Conservation (phyloP, 2,888 invertebrate genomes). For the Drymonia ruficornis region DNA sequence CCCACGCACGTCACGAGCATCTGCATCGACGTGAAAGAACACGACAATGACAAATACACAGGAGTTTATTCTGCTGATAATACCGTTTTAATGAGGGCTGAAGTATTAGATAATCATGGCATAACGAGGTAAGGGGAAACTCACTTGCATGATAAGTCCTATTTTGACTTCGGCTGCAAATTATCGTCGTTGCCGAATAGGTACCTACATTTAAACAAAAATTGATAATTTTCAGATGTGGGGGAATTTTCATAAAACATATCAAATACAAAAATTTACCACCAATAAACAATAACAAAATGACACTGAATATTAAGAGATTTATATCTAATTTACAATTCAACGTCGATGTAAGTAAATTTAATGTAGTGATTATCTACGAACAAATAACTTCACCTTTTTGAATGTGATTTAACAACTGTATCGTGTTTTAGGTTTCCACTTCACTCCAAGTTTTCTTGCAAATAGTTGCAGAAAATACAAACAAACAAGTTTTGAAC, state of each 20-base stretch:
- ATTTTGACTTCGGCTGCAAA: neutral
- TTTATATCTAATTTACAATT: slow-evolving; percentile 44
- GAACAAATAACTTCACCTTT: neutral
- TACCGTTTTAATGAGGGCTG: slow-evolving; percentile 36
- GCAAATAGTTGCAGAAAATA: too few relatives aligned
- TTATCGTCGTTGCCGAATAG: neutral
- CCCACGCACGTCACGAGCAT: slow-evolving; percentile 50
- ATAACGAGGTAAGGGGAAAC: slow-evolving; percentile 40
- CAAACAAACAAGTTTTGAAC: slow-evolving; percentile 33
- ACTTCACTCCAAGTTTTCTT: too few relatives aligned
- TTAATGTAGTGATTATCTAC: neutral
- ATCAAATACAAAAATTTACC: too few relatives aligned
- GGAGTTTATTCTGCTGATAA: too few relatives aligned
- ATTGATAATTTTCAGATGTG: slow-evolving; percentile 49
- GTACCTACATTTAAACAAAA: slow-evolving; percentile 6
- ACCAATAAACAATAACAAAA: slow-evolving; percentile 25
- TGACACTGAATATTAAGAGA: slow-evolving; percentile 38
- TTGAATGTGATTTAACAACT: neutral
- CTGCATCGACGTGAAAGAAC: slow-evolving; percentile 45
- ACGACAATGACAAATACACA: slow-evolving; percentile 20
- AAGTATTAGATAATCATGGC: slow-evolving; percentile 33
- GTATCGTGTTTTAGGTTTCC: slow-evolving; percentile 21
- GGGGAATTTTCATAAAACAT: slow-evolving; percentile 52
- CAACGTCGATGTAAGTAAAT: slow-evolving; percentile 42
- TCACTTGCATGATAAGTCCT: neutral